Conservation (phyloP, 2,888 invertebrate species). For the Alcis repandata region DNA sequence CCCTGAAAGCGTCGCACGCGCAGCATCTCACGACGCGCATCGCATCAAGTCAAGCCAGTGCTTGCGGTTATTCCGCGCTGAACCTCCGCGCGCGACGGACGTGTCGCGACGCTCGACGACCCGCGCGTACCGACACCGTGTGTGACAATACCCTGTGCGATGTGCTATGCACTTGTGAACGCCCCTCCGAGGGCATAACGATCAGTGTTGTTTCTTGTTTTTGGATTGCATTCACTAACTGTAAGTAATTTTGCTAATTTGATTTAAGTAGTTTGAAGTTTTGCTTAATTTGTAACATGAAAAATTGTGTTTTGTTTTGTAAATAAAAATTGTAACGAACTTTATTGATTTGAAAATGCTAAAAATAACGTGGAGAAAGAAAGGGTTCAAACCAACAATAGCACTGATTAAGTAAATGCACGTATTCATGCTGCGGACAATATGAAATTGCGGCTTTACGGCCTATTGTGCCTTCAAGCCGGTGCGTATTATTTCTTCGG, state of each 20-base stretch:
- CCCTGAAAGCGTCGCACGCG: conserved; percentile 51
- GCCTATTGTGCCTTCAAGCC: conserved; percentile 64
- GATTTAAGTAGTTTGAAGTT: background rate
- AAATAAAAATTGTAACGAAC: background rate
- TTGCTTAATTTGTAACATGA: background rate
- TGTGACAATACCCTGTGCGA: conserved; percentile 60
- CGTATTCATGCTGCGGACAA: conserved; percentile 23
- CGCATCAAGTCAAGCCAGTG: conserved; percentile 36
- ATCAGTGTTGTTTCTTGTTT: conserved; percentile 47
- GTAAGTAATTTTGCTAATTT: conserved; percentile 35
- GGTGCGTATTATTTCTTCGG: conserved; percentile 39
- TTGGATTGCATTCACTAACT: conserved; percentile 47
- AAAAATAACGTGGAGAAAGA: conserved; percentile 9
- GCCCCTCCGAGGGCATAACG: conserved; percentile 71
- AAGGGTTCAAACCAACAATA: conserved; percentile 27
- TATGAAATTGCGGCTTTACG: conserved; percentile 59
- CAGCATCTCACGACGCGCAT: conserved; percentile 53
- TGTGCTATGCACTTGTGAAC: conserved; percentile 77
- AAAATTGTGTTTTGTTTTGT: background rate
- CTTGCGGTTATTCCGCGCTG: conserved; percentile 71
- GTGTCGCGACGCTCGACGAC: conserved; percentile 79
- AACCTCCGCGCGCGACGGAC: conserved; percentile 79
- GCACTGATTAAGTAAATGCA: conserved; percentile 26
- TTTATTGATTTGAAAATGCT: background rate
- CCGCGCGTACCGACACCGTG: conserved; percentile 65